Base-by-base conservation (phyloP, 2,888 invertebrate genomes). In the Acleris literana region DNA sequence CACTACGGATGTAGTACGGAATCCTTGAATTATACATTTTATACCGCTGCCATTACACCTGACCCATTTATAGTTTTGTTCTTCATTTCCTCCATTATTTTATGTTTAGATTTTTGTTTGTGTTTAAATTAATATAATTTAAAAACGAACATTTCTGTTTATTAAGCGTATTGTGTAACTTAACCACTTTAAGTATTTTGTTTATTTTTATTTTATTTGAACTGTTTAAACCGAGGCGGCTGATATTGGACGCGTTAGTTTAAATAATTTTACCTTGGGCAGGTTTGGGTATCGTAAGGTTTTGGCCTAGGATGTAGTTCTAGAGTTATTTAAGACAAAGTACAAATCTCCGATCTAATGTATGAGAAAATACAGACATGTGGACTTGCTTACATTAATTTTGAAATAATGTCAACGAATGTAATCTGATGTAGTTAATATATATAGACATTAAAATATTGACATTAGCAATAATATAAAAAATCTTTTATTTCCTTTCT, bases 401-500 rank as follows among this genome's bases (percentile, higher is more conserved):
- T 88, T 85, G 86, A 86, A 88, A 90, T 84, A 86, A 85, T 88
- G 92, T 93, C 93, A 93, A 93, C 93, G 93, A 93, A 93, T 93
- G 91, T 93, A 93, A 93, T 93, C 93, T 90, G 93, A 89, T 79
- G 92, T 93, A 93, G 93, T 90, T 78, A 87, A 89, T 92, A 91
- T 92, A 91, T 87, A 81, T 86, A 91, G 90, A 88, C 90, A 91
- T 91, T 92, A 93, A 65, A 93, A 93, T 93, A 92, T 90, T 88
- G 89, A 90, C 87, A 90, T 92, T 93, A 93, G 93, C 93, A 93
- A 93, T 93, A 93, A 93, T 93, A 88, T 84, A 84, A 83, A 82
- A 77, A 82, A 78, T 85, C 82, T 87, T 87, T 88, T 78, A 86
- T 87, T 87, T 86, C 64, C 55, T 33, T 33, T 33, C 57, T 44